Evolutionary conservation across 2,888 invertebrate genomes (phyloP).

Genomic region (Cephus spinipes): DNA sequence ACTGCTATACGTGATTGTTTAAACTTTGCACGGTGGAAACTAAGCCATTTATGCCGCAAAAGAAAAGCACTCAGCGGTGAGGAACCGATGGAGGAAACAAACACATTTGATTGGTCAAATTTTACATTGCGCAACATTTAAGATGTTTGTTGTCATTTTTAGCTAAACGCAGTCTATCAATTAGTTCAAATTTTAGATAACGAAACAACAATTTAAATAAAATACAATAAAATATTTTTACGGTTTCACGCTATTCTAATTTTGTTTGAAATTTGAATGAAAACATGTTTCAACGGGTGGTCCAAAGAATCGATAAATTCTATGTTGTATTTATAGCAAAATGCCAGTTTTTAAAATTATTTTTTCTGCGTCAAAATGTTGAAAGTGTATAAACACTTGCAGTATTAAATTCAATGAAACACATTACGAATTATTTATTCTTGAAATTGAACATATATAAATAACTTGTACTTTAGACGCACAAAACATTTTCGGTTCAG

Average conservation of each 20-base stretch:
- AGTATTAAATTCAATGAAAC: neutral
- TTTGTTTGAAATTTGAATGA: too few relatives aligned
- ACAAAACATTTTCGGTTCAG: neutral
- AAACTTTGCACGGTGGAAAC: too few relatives aligned
- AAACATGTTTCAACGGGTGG: too few relatives aligned
- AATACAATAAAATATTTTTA: too few relatives aligned
- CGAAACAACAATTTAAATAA: too few relatives aligned
- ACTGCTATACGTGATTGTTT: too few relatives aligned
- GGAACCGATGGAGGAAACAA: neutral
- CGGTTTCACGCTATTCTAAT: too few relatives aligned
- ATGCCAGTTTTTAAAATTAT: neutral
- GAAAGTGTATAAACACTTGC: neutral
- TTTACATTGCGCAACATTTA: neutral
- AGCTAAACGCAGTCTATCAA: too few relatives aligned
- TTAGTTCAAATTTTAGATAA: too few relatives aligned
- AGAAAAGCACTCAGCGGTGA: too few relatives aligned
- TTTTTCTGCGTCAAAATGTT: neutral
- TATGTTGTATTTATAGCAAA: neutral
- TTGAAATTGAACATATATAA: neutral
- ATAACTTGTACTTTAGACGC: neutral
- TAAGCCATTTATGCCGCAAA: too few relatives aligned
- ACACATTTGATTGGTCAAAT: neutral
- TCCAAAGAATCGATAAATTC: too few relatives aligned
- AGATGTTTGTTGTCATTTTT: neutral
- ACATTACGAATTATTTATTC: neutral